Evolutionary conservation across 2,113 vertebrate species (phyloP).

Genomic region (Canis aureus): DNA sequence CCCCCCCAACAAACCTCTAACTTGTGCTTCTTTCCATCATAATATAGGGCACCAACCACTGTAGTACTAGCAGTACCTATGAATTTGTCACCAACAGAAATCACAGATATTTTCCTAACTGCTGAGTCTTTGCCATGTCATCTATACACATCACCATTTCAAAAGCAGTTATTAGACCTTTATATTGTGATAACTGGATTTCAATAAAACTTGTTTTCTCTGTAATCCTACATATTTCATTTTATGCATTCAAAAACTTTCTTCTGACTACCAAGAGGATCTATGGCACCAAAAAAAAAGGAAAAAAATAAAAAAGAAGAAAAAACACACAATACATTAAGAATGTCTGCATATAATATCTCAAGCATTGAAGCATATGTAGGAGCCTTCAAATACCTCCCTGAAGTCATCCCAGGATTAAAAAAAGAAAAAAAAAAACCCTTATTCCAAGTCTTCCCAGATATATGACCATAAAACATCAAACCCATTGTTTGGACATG

Average conservation of each 20-base stretch:
- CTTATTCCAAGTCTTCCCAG: neutral
- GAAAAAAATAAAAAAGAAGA: neutral
- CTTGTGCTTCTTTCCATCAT: neutral
- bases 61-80: neutral
- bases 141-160: neutral
- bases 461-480: neutral
- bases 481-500: neutral
- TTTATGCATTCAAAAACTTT: neutral
- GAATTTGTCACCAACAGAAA: neutral
- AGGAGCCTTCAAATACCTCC: neutral
- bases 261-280: neutral
- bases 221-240: neutral
- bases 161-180: neutral
- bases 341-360: neutral
- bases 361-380: neutral
- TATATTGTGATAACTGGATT: neutral
- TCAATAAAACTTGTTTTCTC: conserved; percentile 35
- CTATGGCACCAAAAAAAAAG: neutral
- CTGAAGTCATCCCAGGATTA: neutral
- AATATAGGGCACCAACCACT: neutral
- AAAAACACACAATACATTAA: neutral
- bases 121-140: neutral
- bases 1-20: neutral
- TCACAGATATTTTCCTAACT: neutral
- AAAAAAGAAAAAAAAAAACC: neutral